Evolutionary conservation across 2,797 vertebrate species (phyloP), one percentile per base, ranked within the genome.

Genomic region (Coracias cyanogaster): DNA sequence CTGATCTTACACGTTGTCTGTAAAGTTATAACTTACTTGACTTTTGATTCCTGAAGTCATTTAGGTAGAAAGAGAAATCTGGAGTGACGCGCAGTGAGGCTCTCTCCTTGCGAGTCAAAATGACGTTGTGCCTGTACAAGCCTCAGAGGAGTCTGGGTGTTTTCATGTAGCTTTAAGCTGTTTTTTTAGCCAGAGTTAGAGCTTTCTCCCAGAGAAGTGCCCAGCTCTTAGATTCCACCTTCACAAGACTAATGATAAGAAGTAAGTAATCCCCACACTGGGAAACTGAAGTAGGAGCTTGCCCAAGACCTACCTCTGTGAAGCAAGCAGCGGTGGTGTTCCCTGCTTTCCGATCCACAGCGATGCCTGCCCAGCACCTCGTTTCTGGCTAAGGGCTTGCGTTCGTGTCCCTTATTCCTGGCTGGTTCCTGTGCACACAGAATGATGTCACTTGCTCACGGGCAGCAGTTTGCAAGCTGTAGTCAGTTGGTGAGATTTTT

Each of bases 361-460:
- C n/a, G 20, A 0, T 8, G 5, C 60, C 65, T 71, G 78, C 64
- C 52, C 25, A 12, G 71, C 33, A n/a, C 21, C 58, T 21, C 11
- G 13, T 54, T 41, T 29, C n/a, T 37, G 41, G n/a, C n/a, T n/a
- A n/a, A n/a, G n/a, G n/a, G n/a, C n/a, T n/a, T n/a, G n/a, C n/a
- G n/a, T n/a, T n/a, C n/a, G n/a, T n/a, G n/a, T n/a, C n/a, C n/a
- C n/a, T n/a, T n/a, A n/a, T n/a, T n/a, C n/a, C n/a, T n/a, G n/a
- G n/a, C 46, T 65, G 54, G 24, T 72, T 78, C 60, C 66, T 55
- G 61, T 57, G 49, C 80, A 21, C 20, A 9, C 28, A 48, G 49
- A 43, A 3, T 15, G 5, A n/a, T n/a, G n/a, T 26, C 19, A 1
- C 37, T 26, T 41, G 43, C 45, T 73, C n/a, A 0, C 1, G 2